Evolutionary conservation across 1,140 invertebrate species (phyloP), one percentile per base, ranked within the genome.

Genomic region (Drosophila pectinifera): DNA sequence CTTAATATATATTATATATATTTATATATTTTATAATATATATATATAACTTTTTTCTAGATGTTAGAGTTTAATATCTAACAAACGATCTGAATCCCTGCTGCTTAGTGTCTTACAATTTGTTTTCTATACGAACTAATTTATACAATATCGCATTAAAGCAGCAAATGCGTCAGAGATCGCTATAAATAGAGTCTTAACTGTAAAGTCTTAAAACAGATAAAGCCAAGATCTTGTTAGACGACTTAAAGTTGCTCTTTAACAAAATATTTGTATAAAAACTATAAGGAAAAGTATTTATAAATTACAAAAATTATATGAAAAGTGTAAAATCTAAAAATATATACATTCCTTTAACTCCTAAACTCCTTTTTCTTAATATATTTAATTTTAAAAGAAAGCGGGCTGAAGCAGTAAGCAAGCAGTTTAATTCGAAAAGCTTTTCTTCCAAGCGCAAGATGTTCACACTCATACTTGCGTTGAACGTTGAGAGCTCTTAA

Each of bases 81-180:
- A n/a, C n/a, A n/a, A n/a, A n/a, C n/a, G n/a, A n/a, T n/a, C n/a
- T 6, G 4, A 5, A 11, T 14, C 5, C 18, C 8, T 42, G 42
- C 13, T 26, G 10, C 5, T 22, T 7, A 36, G n/a, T 63, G 26
- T 20, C 11, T 16, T 1, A 45, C 3, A 20, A 4, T 36, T 45
- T 43, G 7, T 43, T n/a, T n/a, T n/a, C n/a, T n/a, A n/a, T 62
- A 36, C 0, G 13, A 36, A 34, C 31, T 10, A n/a, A 26, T 65
- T 62, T 45, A 28, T 65, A 62, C 58, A 36, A 65, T 28, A 62
- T 20, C 18, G 7, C 26, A 49, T 57, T 57, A 18, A 41, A 41
- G 5, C 51, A 11, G 34, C 51, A 57, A 62, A 57, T 57, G 58
- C 58, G 43, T 67, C 64, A 67, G 26, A 64, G 43, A 4, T 34